phyloP scores from a whole-genome alignment of 1,140 invertebrate species.

The Anoplolepis gracilipes region DNA sequence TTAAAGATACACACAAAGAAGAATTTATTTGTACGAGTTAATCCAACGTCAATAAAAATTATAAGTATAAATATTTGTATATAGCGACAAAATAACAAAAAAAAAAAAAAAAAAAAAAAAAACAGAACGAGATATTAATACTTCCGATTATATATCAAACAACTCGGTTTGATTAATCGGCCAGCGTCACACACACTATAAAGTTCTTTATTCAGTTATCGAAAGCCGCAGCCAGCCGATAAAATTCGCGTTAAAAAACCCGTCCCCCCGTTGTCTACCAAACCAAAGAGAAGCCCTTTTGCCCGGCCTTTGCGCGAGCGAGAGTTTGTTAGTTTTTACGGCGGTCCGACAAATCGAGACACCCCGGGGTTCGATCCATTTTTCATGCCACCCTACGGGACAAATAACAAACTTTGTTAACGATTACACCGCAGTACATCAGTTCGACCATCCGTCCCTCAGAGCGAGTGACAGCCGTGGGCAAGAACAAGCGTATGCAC shows the following conservation, averaged over 20 bases:
- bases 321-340: slow-evolving; percentile 62
- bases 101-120: no score
- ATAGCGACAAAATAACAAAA: no score
- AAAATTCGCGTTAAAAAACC: slow-evolving; percentile 50
- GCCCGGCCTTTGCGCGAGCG: slow-evolving; percentile 43
- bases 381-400: slow-evolving; percentile 60
- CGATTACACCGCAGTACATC: slow-evolving; percentile 57
- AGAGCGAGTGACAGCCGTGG: slow-evolving; percentile 27
- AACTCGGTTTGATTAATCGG: slow-evolving; percentile 41
- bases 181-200: neutral
- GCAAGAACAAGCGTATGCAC: slow-evolving; percentile 35
- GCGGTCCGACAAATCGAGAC: slow-evolving; percentile 54
- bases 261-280: neutral
- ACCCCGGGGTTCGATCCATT: slow-evolving; percentile 57
- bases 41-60: neutral
- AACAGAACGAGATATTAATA: neutral
- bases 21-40: neutral
- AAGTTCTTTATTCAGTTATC: slow-evolving; percentile 48
- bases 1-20: neutral
- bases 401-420: slow-evolving; percentile 63
- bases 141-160: slow-evolving; percentile 42
- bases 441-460: slow-evolving; percentile 31
- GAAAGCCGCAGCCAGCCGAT: slow-evolving; percentile 41
- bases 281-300: slow-evolving; percentile 49
- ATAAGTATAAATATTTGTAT: no score